Evolutionary conservation across 2,113 vertebrate genomes (phyloP), one percentile per base, ranked within the genome.

Genomic region (Daphoenositta chrysoptera): DNA sequence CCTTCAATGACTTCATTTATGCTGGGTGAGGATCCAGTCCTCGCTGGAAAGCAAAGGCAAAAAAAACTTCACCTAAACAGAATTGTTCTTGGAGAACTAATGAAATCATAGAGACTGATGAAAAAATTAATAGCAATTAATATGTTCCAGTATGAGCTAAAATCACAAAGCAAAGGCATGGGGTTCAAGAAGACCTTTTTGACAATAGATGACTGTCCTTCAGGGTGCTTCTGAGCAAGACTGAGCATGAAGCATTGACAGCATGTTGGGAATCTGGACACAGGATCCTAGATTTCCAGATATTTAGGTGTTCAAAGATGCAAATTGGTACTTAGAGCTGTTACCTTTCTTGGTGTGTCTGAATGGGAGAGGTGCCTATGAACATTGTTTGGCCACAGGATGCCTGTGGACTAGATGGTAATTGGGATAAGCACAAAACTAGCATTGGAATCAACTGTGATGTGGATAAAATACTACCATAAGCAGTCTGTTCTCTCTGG

Each of bases 11-110:
- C 39, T 89, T 80, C 33, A 75, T 93, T 83, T 86, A 27, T 73
- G 35, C 44, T 66, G n/a, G 58, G 3, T 78, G 31, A 86, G 61
- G 61, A 82, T 54, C 15, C 69, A 81, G 53, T 20, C 37, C 48
- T 45, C 31, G 37, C 39, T 93, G 60, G 48, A 94, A 87, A 80
- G 40, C 26, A 92, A 61, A 94, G 88, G 86, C 18, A 70, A 88
- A 86, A 92, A 92, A 90, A 78, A 40, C 48, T 68, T 90, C 39
- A 78, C n/a, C n/a, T 56, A 20, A 93, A 88, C 18, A 10, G 7
- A 88, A 56, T 48, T 81, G 54, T 50, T 95, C 48, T 88, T 75
- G 54, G 35, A 75, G 42, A 95, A 42, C 54, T 54, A 54, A 70
- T 75, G 48, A 65, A 77, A 65, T 61, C 33, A 35, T 5, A 58